A percentile compares a stretch with the other conserved stretches of the same genome.
Evolutionary conservation across 2,113 vertebrate species (phyloP).

Genomic region (Mus pahari): DNA sequence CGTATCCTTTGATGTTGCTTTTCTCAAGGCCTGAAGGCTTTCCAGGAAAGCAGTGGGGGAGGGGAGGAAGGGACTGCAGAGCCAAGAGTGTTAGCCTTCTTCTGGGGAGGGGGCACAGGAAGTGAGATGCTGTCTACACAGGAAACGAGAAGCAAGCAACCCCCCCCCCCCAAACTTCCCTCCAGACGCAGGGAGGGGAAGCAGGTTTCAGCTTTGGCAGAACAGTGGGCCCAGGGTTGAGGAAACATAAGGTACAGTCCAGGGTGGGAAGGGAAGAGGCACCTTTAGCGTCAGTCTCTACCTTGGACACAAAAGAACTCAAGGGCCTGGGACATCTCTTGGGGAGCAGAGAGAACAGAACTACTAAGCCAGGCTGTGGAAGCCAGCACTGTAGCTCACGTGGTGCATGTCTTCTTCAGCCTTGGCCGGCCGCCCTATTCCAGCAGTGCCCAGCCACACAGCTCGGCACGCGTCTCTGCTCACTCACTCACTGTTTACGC

Average conservation of each 20-base stretch:
- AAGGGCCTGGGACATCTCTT: neutral
- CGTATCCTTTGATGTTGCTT: slow-evolving; percentile 48
- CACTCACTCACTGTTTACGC: neutral
- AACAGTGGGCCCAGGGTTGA: neutral
- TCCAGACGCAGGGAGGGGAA: neutral
- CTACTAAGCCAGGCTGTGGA: neutral
- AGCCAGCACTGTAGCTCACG: neutral
- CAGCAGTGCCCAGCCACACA: neutral
- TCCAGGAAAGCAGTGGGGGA: slow-evolving; percentile 57
- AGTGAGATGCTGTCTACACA: slow-evolving; percentile 86
- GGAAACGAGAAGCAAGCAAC: slow-evolving; percentile 79
- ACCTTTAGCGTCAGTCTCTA: neutral
- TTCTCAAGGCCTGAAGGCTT: slow-evolving; percentile 34
- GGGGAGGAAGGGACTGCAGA: slow-evolving; percentile 65
- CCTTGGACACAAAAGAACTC: slow-evolving; percentile 24
- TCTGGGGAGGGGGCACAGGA: slow-evolving; percentile 73
- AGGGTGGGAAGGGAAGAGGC: neutral
- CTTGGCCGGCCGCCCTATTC: neutral
- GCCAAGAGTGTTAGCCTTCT: slow-evolving; percentile 60
- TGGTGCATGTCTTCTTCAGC: neutral
- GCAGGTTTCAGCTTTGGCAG: slow-evolving; percentile 8
- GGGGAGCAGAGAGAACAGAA: neutral
- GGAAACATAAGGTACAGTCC: neutral
- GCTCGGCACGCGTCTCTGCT: neutral
- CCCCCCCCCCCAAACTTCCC: slow-evolving; percentile 57